A percentile compares a stretch with the other conserved stretches of the same genome.
Evolutionary conservation across 2,888 invertebrate genomes (phyloP).

Genomic region (Imbricaverruca yamaguchii): DNA sequence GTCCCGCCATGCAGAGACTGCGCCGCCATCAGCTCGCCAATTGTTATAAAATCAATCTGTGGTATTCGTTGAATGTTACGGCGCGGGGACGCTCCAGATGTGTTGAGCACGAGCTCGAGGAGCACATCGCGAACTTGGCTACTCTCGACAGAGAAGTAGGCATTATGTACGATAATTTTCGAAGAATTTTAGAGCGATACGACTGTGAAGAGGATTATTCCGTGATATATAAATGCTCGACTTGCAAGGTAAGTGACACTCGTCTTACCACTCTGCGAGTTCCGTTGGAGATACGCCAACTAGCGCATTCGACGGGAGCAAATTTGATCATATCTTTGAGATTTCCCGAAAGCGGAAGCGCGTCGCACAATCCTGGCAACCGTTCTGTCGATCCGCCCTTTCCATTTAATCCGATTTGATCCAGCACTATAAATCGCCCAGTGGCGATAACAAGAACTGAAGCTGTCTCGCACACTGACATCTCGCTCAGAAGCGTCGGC

Average conservation of each 20-base stretch:
- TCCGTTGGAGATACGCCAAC: not conserved
- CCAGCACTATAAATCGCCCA: no score
- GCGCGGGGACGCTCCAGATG: not conserved
- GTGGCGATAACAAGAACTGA: no score
- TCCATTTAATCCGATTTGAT: no score
- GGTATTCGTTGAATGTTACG: not conserved
- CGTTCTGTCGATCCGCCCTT: no score
- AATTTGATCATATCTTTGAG: no score
- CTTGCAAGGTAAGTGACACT: not conserved
- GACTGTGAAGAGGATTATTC: not conserved
- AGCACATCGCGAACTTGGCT: not conserved
- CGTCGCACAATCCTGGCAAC: no score
- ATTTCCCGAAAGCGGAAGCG: no score
- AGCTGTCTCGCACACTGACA: no score
- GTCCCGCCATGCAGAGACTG: not conserved
- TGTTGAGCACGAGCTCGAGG: not conserved
- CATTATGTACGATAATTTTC: not conserved
- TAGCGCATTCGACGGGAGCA: no score
- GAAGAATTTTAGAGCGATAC: not conserved
- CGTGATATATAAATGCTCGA: not conserved
- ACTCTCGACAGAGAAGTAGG: not conserved
- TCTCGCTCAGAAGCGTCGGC: no score
- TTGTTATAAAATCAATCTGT: not conserved
- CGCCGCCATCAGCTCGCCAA: not conserved
- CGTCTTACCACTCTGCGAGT: no score